A percentile compares a stretch with the other conserved stretches of the same genome.
phyloP scores from a whole-genome alignment of 2,113 vertebrate species.

The Phocoena sinus region DNA sequence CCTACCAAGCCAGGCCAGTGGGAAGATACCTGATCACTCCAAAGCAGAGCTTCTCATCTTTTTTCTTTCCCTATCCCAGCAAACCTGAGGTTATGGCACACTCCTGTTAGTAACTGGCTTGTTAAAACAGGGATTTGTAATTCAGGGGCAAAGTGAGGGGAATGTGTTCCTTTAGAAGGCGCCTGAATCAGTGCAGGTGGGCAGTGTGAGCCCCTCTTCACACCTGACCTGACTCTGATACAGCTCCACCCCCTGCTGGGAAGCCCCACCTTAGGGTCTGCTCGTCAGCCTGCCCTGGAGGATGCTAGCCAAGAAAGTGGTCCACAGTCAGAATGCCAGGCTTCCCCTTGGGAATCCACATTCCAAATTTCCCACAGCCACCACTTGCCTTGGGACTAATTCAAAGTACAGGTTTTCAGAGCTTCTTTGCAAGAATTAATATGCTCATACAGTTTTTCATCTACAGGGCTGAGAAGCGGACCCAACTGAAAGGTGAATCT shows the following conservation, averaged over 20 bases:
- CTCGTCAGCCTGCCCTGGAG: not conserved
- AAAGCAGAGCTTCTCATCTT: not conserved
- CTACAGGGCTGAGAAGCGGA: not conserved
- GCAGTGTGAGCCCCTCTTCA: not conserved
- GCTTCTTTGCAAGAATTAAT: not conserved
- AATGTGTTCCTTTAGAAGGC: not conserved
- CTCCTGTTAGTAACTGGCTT: not conserved
- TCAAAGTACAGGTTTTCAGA: not conserved
- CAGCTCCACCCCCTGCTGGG: rapidly evolving
- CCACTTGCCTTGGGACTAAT: not conserved
- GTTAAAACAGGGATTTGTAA: not conserved
- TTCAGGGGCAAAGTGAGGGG: not conserved
- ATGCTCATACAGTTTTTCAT: not conserved
- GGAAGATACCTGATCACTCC: not conserved
- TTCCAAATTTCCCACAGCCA: not conserved
- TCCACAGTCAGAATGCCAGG: not conserved
- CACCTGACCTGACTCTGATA: not conserved
- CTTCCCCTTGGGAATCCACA: not conserved
- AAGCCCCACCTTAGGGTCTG: not conserved
- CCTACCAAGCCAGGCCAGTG: not conserved
- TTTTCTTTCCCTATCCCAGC: not conserved
- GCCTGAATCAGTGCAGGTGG: not conserved
- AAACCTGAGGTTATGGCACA: not conserved
- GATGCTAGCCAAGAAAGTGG: not conserved
- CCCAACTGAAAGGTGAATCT: not conserved